Evolutionary conservation across 2,888 invertebrate species (phyloP), one percentile per base, ranked within the genome.

Genomic region (Sipha maydis): DNA sequence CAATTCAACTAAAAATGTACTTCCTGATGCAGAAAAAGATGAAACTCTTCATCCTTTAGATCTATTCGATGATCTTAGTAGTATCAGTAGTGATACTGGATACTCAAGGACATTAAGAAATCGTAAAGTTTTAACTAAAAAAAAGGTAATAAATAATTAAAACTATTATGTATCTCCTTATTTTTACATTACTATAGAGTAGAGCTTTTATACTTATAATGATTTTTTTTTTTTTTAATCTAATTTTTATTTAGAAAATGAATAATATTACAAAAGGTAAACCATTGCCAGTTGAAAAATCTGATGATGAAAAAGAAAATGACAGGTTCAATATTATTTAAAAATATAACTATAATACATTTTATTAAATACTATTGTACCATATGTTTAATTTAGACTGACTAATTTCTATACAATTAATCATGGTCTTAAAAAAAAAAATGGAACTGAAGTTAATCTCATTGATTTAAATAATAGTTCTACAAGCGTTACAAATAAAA

Each of bases 241-340:
- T 41, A 41, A 41, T 71, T 28, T 31, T 84, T 84, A 48, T 76
- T 84, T 25, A 67, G 31, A n/a, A 67, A 31, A 48, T 1, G 5
- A 76, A 41, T 76, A 85, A 25, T 54, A n/a, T 31, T n/a, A 71
- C 67, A 11, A 85, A 48, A 67, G 25, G 28, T 31, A 67, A 31
- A 75, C 34, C 19, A 11, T 2, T 14, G 1, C 1, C 25, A 76
- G 34, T 1, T 78, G 54, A 48, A 19, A 38, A 9, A 85, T 85
- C 71, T 54, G 54, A 85, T 19, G 83, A 83, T 28, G 78, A 67
- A 21, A 85, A 71, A 48, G 78, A 79, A 79, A 85, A 54, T 17
- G 21, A 85, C 54, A 79, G 78, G 85, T 79, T 67, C 28, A 38
- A n/a, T 41, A 25, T 38, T 71, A 41, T 61, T 79, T 38, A 19